Evolutionary conservation across 2,113 vertebrate genomes (phyloP), one percentile per base, ranked within the genome.

Genomic region (Lepus americanus): DNA sequence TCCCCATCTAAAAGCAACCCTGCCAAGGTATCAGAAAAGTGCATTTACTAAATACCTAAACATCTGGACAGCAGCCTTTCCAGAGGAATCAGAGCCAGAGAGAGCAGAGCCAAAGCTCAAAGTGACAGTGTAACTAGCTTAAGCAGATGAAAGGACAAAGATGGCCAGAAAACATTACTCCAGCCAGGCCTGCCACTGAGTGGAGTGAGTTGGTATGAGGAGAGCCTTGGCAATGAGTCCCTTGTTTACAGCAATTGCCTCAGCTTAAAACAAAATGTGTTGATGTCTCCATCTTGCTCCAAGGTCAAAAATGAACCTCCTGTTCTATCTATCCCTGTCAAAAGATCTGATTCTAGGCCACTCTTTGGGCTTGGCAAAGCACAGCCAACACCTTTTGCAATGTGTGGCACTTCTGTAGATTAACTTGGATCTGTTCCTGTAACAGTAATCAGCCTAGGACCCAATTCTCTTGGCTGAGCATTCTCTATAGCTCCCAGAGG

Each of bases 1-100:
- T 95, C 59, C 53, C 55, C 80, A 91, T 91, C 78, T 76, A 88
- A 94, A 74, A 89, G 89, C 76, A 94, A 69, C 76, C 64, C 79
- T 94, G 86, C 96, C 95, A 95, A 94, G 44, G 86, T 82, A 96
- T 94, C 79, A 55, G 86, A 79, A 91, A 79, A 97, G 93, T 95
- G 36, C 87, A 95, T 93, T 97, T 95, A 85, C 91, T 96, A 95
- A 96, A 96, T 95, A 73, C 89, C 92, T 89, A 92, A 97, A 97
- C 96, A 96, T 95, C 96, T 97, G 97, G 95, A 96, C 86, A 84
- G 61, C 73, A 96, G 87, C 49, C 39, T 87, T 96, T 90, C 90
- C 87, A 93, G 66, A 61, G 76, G 61, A 92, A 74, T 94, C 86
- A 36, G 91, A 96, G 94, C 90, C 94, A 95, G 87, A 76, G 74